Evolutionary conservation across 2,113 vertebrate species (phyloP).

Genomic region (Anguilla rostrata): DNA sequence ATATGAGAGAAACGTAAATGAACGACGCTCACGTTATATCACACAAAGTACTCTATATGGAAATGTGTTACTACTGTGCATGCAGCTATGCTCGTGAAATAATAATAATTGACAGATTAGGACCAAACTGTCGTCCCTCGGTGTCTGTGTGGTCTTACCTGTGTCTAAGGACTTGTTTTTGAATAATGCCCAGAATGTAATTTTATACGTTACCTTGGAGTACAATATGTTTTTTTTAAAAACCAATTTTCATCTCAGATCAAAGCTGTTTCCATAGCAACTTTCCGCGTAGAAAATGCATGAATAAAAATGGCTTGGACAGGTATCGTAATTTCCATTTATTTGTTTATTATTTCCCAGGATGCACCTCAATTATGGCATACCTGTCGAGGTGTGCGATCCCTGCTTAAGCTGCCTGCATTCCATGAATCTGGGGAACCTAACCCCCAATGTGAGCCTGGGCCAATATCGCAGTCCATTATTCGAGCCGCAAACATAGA

Average conservation of each 20-base stretch:
- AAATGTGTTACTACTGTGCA: background rate
- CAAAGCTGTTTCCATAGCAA: constrained; percentile 4
- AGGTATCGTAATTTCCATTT: background rate
- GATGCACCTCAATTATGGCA: background rate
- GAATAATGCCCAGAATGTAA: background rate
- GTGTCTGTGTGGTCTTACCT: background rate
- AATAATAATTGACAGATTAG: background rate
- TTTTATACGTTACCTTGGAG: background rate
- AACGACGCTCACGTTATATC: background rate
- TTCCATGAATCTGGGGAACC: no score
- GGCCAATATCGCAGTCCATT: no score
- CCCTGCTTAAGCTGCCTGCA: no score
- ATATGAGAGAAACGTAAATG: background rate
- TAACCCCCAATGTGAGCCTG: no score
- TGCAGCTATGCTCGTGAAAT: background rate
- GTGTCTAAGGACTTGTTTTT: background rate
- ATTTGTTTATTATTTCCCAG: background rate
- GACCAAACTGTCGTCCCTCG: background rate
- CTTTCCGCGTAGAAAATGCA: background rate
- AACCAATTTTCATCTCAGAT: background rate
- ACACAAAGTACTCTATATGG: background rate
- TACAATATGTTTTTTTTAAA: background rate
- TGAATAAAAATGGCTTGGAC: background rate
- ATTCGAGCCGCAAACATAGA: no score
- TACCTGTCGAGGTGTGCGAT: no score